Evolutionary conservation across 2,888 invertebrate genomes (phyloP), one percentile per base, ranked within the genome.

Genomic region (Mamestra brassicae): DNA sequence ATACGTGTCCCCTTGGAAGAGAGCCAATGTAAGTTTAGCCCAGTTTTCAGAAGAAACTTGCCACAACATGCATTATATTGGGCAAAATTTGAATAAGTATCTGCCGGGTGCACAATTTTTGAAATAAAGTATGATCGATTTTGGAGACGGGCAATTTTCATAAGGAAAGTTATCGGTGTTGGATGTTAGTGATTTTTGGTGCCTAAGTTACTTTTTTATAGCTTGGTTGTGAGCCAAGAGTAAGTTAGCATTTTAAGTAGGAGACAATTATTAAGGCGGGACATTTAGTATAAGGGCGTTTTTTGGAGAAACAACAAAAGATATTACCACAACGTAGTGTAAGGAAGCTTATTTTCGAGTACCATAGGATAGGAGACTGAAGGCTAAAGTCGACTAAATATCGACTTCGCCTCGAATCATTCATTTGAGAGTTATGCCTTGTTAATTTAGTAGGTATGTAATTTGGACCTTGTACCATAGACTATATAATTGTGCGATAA

Each of bases 1-100:
- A 88, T 89, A 89, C 87, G 84, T 87, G 88, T 85, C 83, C 89
- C 78, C 85, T 91, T 94, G 94, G 94, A 93, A 81, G 79, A 62
- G 78, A 83, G 93, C 94, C 94, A 94, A 92, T 85, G 85, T 88
- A 89, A 87, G 78, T 84, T 76, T 73, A 76, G 71, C 80, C 81
- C 80, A 73, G 75, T 74, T 85, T 76, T 67, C 76, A 78, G 47
- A 61, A 87, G 76, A 86, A 86, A 88, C 76, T 89, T 87, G 85
- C 89, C 85, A 82, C 87, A 89, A 88, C 89, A 88, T 87, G 84
- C 84, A 87, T 85, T 85, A 87, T 78, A 78, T 78, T 78, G 78
- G 69, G 55, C 71, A 26, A 78, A 85, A 84, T 86, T 86, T 86
- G 77, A 88, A 83, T 85, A 87, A 86, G 66, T 87, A 74, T 80